Conservation (phyloP, 1,140 invertebrate genomes). For the Drosophila sp. region DNA sequence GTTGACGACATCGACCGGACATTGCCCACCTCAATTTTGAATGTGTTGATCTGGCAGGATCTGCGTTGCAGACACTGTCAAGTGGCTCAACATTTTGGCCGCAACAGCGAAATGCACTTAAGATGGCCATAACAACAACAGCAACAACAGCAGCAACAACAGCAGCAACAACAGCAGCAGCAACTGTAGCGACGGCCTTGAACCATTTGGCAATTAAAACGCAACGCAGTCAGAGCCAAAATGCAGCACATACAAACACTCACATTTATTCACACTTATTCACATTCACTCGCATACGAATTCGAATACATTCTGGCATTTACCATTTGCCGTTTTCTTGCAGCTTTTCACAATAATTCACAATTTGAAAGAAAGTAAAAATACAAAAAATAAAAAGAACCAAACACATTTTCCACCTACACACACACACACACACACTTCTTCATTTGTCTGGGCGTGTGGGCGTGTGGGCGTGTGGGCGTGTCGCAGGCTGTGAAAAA, state of each 20-base stretch:
- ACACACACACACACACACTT: too few relatives aligned
- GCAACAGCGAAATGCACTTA: slow-evolving; percentile 55
- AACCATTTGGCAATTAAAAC: slow-evolving; percentile 62
- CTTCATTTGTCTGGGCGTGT: slow-evolving; percentile 27
- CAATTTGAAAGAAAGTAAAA: slow-evolving; percentile 21
- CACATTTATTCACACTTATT: background rate
- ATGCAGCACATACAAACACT: slow-evolving; percentile 22
- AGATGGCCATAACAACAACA: slow-evolving; percentile 12
- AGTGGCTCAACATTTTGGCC: slow-evolving; percentile 21
- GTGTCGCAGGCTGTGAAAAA: slow-evolving; percentile 30
- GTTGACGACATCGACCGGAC: background rate
- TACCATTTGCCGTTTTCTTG: slow-evolving; percentile 23
- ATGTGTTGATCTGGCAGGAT: slow-evolving; percentile 37
- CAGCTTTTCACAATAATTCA: slow-evolving; percentile 11
- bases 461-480: slow-evolving; percentile 44
- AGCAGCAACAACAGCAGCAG: background rate
- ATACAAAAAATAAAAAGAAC: too few relatives aligned
- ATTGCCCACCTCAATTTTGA: slow-evolving; percentile 9
- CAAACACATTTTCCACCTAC: too few relatives aligned
- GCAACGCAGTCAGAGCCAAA: slow-evolving; percentile 34
- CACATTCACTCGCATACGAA: background rate
- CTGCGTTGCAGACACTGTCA: slow-evolving; percentile 25
- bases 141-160: background rate
- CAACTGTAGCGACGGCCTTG: slow-evolving; percentile 32
- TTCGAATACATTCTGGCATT: slow-evolving; percentile 24